Conservation (phyloP, 2,888 invertebrate species). For the Drepana falcataria region DNA sequence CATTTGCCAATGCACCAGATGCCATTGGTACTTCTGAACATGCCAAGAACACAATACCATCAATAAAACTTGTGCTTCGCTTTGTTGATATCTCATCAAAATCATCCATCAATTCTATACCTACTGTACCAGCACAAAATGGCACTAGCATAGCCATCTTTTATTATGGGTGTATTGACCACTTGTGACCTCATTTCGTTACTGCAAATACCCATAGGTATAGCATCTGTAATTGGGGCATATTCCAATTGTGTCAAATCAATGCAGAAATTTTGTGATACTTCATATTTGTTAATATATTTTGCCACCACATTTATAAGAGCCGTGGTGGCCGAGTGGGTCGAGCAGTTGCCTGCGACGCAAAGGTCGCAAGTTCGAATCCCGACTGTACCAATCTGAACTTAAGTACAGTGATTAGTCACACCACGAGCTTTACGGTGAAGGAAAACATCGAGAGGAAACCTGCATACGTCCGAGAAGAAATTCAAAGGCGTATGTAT, state of each 20-base stretch:
- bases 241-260: constrained; percentile 62
- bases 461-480: too few species aligned
- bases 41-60: constrained; percentile 68
- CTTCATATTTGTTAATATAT: constrained; percentile 79
- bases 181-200: constrained; percentile 24
- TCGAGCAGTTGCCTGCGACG: too few species aligned
- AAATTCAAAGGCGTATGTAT: too few species aligned
- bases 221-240: constrained; percentile 51
- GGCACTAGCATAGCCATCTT: constrained; percentile 64
- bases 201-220: constrained; percentile 35
- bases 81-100: constrained; percentile 58
- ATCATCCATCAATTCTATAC: constrained; percentile 61
- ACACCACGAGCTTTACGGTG: too few species aligned
- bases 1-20: constrained; percentile 38
- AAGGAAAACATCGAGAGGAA: too few species aligned
- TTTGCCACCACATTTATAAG: too few species aligned
- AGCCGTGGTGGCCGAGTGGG: too few species aligned
- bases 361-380: too few species aligned
- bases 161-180: constrained; percentile 40
- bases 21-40: constrained; percentile 41
- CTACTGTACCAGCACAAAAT: constrained; percentile 78
- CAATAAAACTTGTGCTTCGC: constrained; percentile 57
- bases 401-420: too few species aligned
- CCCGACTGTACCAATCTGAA: too few species aligned
- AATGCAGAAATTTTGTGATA: constrained; percentile 75